Conservation (phyloP, 2,888 invertebrate genomes). For the Boloria euphrosyne region DNA sequence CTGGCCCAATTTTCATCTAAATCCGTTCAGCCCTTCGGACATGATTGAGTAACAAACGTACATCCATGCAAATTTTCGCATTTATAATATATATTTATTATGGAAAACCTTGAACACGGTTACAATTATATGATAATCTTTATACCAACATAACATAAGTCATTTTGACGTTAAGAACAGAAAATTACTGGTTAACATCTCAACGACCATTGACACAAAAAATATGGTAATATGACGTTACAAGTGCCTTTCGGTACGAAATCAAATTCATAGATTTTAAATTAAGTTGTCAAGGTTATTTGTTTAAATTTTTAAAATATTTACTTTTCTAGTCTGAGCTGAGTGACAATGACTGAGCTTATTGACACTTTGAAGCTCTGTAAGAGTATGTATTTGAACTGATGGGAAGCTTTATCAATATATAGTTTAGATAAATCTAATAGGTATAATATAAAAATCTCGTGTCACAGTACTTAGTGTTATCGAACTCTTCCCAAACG, state of each 20-base stretch:
- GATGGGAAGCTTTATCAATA: no score
- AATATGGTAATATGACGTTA: constrained; percentile 32
- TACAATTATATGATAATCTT: constrained; percentile 7
- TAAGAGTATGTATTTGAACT: no score
- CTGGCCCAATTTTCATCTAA: no score
- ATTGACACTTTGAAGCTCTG: no score
- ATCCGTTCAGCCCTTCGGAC: no score
- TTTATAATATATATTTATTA: no score
- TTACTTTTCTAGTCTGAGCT: neutral
- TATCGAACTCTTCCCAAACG: no score
- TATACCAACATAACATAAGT: constrained; percentile 29
- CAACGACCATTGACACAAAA: constrained; percentile 43
- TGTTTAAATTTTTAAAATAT: neutral
- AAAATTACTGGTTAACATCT: constrained; percentile 44
- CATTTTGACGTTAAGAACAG: constrained; percentile 46
- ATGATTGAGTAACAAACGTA: no score
- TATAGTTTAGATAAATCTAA: no score
- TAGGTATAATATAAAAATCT: no score
- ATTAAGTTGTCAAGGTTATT: constrained; percentile 14
- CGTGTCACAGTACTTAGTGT: no score
- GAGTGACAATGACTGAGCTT: neutral
- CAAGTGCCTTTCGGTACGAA: constrained; percentile 4
- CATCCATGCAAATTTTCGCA: no score
- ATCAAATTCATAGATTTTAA: constrained; percentile 10
- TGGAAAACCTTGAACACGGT: neutral